phyloP scores from a whole-genome alignment of 2,888 invertebrate genomes.

The Steinernema scapterisci region DNA sequence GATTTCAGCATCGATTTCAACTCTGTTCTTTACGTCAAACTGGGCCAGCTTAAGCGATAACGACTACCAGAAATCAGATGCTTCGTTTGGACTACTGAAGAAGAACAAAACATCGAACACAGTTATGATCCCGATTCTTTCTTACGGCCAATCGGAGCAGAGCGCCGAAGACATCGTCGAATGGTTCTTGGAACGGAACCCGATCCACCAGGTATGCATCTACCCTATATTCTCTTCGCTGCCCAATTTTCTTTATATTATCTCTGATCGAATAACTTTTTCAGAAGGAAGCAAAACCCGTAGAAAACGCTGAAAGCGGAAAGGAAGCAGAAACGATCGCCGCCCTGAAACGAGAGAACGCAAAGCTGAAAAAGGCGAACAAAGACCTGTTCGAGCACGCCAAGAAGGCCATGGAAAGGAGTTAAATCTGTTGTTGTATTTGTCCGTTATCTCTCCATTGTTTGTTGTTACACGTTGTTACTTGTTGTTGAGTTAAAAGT shows the following conservation, averaged over 20 bases:
- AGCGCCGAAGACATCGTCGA: neutral
- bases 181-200: constrained; percentile 25
- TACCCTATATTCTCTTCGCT: no score
- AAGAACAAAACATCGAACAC: constrained; percentile 1
- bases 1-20: constrained; percentile 16
- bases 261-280: no score
- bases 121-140: constrained; percentile 19
- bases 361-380: constrained; percentile 21
- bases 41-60: constrained; percentile 21
- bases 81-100: neutral
- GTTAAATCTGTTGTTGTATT: constrained; percentile 7
- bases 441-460: neutral
- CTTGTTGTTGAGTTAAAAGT: neutral
- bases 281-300: constrained; percentile 11
- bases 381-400: constrained; percentile 24
- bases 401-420: constrained; percentile 1
- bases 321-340: constrained; percentile 5
- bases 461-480: constrained; percentile 23
- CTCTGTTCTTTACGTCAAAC: constrained; percentile 13
- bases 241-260: no score
- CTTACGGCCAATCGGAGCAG: neutral
- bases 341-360: constrained; percentile 18
- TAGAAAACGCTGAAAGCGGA: neutral
- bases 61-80: constrained; percentile 15
- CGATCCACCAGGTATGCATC: constrained; percentile 3